Conservation (phyloP, 2,113 vertebrate species). For the Hucho hucho region DNA sequence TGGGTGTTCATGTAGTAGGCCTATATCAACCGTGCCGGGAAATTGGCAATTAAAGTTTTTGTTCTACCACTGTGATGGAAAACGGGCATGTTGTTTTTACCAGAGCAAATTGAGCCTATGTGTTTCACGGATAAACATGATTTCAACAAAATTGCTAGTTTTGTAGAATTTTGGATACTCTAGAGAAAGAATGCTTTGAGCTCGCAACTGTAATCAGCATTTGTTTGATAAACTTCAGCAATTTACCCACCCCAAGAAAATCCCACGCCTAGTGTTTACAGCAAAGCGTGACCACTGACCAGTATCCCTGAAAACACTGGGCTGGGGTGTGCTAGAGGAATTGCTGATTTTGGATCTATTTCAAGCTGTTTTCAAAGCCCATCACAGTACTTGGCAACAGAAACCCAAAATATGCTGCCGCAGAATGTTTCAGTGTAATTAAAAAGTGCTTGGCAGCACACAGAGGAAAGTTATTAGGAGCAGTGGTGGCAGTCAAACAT, state of each 20-base stretch:
- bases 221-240: constrained; percentile 6
- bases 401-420: constrained; percentile 46
- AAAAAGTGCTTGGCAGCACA: constrained; percentile 56
- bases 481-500: constrained; percentile 42
- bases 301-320: background rate
- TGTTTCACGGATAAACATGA: background rate
- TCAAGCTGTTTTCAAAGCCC: constrained; percentile 50
- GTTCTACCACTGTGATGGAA: background rate
- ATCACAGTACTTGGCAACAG: constrained; percentile 47
- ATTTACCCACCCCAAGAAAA: constrained; percentile 10
- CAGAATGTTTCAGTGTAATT: constrained; percentile 60
- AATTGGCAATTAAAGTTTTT: background rate
- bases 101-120: background rate
- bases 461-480: constrained; percentile 55
- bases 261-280: constrained; percentile 9
- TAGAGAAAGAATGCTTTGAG: background rate
- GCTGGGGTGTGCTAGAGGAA: constrained; percentile 15
- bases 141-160: background rate
- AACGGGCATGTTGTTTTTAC: background rate
- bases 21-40: too few species aligned
- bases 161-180: background rate
- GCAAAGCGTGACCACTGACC: background rate
- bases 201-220: constrained; percentile 8
- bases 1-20: too few species aligned
- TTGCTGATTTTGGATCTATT: constrained; percentile 42